Evolutionary conservation across 2,113 vertebrate species (phyloP), one percentile per base, ranked within the genome.

Genomic region (Platanista minor): DNA sequence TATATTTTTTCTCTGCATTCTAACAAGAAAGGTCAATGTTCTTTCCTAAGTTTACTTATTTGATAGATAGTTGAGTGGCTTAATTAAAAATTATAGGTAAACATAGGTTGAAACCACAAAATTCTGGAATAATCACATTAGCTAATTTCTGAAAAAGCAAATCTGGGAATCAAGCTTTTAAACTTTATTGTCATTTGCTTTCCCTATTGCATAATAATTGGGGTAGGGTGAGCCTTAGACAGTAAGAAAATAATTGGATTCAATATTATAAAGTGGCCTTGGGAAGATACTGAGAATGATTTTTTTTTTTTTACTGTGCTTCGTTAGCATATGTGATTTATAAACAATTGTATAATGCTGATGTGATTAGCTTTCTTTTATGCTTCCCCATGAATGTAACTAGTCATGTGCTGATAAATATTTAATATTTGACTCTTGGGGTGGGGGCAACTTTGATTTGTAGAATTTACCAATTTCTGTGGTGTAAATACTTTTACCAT

Each of bases 71-170:
- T 43, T 93, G 72, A 74, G 64, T 69, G 6, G 27, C 21, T 77
- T 74, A 95, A 62, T 88, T 81, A 49, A 89, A 91, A 89, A 92
- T 66, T 95, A 80, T 90, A 75, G 41, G 27, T 62, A 95, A 90
- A 74, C 6, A 39, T 61, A 72, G 21, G 12, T 84, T 91, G 39
- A 84, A 96, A 62, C 9, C 21, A 78, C 8, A 95, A 87, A 62
- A 78, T 90, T 78, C 12, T 91, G 43, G 25, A 83, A 75, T 52
- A 87, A 82, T 87, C 18, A 29, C 20, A 39, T 80, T 54, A 83
- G 21, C 18, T 27, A 95, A 39, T 52, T 29, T 93, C 41, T 93
- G 49, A 36, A 75, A 43, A 81, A 66, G 33, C 2, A 69, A 71
- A 69, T 41, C 46, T 87, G 69, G 87, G 25, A 87, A 91, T 90